Evolutionary conservation across 1,140 invertebrate genomes (phyloP).

Genomic region (Panagrolaimus sp.): DNA sequence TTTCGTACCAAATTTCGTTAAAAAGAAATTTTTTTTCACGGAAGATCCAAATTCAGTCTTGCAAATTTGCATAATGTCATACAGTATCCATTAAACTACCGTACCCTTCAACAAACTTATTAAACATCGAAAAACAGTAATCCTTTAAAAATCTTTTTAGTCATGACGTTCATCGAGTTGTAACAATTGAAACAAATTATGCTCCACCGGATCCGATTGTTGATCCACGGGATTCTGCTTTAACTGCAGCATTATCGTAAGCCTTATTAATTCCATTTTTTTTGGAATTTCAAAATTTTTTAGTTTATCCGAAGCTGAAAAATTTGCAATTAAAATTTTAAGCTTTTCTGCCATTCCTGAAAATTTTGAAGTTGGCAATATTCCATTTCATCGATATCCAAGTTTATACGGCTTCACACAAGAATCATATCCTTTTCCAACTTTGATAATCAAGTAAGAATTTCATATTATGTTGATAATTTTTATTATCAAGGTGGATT

Average conservation of each 20-base stretch:
- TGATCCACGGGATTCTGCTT: neutral
- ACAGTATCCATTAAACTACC: no score
- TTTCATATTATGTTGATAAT: no score
- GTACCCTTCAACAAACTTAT: no score
- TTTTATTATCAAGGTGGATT: no score
- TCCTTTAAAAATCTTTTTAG: neutral
- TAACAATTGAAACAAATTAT: conserved; percentile 2
- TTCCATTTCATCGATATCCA: neutral
- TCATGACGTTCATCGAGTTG: neutral
- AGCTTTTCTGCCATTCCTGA: neutral
- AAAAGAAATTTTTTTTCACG: no score
- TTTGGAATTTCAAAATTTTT: neutral
- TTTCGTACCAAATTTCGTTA: no score
- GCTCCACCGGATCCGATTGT: neutral
- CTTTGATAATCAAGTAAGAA: neutral
- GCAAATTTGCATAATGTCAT: no score
- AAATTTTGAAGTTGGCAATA: neutral
- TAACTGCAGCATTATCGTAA: neutral
- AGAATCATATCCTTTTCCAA: neutral
- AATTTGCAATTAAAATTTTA: conserved; percentile 9
- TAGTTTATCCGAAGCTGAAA: neutral
- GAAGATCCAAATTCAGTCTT: no score
- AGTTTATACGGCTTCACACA: neutral
- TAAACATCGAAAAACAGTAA: no score
- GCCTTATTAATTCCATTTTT: neutral